Evolutionary conservation across 2,113 vertebrate species (phyloP).

Genomic region (Strix aluco): DNA sequence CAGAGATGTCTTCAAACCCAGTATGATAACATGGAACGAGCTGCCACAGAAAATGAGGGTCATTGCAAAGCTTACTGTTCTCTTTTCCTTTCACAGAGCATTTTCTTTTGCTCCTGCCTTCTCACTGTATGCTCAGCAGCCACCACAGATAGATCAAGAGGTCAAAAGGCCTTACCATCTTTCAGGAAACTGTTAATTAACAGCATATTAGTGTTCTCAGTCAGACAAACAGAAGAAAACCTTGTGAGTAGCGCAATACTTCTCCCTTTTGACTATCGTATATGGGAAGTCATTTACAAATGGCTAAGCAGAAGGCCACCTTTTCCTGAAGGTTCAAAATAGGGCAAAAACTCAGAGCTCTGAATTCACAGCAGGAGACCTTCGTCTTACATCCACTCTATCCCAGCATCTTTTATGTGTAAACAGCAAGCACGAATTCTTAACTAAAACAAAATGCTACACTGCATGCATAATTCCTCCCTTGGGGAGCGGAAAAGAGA

Average conservation of each 20-base stretch:
- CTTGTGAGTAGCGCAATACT: neutral
- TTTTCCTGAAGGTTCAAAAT: neutral
- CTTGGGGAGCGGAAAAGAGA: constrained; percentile 32
- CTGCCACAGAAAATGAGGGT: neutral
- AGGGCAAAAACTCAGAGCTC: neutral
- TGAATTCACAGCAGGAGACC: neutral
- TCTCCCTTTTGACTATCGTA: neutral
- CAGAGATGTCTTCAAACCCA: neutral
- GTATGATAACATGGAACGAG: neutral
- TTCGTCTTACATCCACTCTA: neutral
- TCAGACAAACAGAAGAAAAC: neutral
- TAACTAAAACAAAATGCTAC: constrained; percentile 36
- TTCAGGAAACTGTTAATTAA: neutral
- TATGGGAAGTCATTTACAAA: neutral
- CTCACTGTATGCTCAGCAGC: neutral
- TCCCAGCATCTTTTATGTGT: neutral
- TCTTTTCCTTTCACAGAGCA: neutral
- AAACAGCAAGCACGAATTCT: constrained; percentile 15
- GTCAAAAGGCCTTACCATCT: neutral
- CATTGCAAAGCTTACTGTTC: neutral
- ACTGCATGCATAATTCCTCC: constrained; percentile 35
- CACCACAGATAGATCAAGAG: neutral
- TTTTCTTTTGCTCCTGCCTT: neutral
- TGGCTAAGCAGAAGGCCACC: neutral
- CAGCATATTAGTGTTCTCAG: neutral